phyloP scores from a whole-genome alignment of 2,797 vertebrate species.

The Scomberomorus guttatus region DNA sequence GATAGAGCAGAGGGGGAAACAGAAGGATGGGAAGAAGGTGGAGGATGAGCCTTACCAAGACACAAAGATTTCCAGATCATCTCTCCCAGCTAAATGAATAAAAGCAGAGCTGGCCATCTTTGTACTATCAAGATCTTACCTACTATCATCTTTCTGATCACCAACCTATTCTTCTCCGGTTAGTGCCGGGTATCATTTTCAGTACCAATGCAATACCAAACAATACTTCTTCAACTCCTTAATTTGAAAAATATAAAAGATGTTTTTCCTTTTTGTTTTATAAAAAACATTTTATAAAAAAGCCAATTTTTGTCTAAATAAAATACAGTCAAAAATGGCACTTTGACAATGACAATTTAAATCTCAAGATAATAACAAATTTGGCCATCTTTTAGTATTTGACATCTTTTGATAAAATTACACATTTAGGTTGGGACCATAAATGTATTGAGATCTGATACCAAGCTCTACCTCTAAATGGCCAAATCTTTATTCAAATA shows the following conservation, averaged over 20 bases:
- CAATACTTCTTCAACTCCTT: neutral
- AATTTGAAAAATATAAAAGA: neutral
- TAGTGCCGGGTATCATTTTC: no score
- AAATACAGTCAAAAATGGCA: neutral
- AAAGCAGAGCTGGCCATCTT: slow-evolving; percentile 9
- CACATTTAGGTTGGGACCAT: neutral
- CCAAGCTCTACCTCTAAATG: neutral
- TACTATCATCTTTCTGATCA: neutral
- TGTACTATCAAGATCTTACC: neutral
- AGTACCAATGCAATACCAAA: no score
- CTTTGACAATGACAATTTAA: neutral
- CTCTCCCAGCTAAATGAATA: slow-evolving; percentile 24
- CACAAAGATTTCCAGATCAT: slow-evolving; percentile 15
- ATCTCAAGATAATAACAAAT: neutral
- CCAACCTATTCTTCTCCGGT: neutral
- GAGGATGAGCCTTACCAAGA: slow-evolving; percentile 17
- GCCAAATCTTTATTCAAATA: neutral
- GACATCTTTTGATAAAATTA: neutral
- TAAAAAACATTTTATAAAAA: neutral
- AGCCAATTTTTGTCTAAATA: no score
- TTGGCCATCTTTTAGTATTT: neutral
- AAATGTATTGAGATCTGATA: neutral
- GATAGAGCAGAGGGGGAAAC: slow-evolving; percentile 1
- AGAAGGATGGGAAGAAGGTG: slow-evolving; percentile 22
- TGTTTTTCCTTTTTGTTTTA: neutral